These are phyloP conservation scores for Aurelia sp. DNA, from an alignment of 30 jellyfish, hydroid and myxozoan species.

Conservation along the genomic window DNA sequence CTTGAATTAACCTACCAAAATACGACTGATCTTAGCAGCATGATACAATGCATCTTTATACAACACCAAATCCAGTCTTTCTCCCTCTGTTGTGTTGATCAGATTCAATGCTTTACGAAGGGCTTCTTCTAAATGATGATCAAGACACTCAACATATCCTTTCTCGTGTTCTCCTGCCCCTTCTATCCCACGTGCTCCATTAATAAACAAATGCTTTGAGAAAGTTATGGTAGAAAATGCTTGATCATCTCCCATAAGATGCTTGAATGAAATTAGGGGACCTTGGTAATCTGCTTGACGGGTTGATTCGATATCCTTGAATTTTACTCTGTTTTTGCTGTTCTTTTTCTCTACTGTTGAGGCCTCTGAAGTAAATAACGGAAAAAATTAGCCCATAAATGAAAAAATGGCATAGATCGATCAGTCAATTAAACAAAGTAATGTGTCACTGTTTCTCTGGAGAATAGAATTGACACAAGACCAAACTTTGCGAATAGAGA, in stretches of 20 bases:
- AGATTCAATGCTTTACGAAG: conserved; percentile 34
- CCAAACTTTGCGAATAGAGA: too few relatives aligned
- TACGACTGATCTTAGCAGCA: conserved; percentile 56
- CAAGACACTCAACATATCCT: conserved; percentile 65
- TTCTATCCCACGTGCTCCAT: conserved; percentile 35
- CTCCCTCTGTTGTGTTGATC: conserved; percentile 25
- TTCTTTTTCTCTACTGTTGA: conserved; percentile 14
- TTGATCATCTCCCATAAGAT: conserved; percentile 30
- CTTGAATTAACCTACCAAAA: conserved; percentile 30
- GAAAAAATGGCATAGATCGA: too few relatives aligned
- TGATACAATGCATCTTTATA: conserved; percentile 68
- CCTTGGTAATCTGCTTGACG: conserved; percentile 22
- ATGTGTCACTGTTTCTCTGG: too few relatives aligned
- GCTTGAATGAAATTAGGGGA: conserved; percentile 32
- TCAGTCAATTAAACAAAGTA: background rate
- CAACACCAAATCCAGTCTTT: conserved; percentile 39
- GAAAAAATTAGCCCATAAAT: background rate
- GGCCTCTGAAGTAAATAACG: conserved; percentile 8
- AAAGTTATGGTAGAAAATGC: conserved; percentile 5
- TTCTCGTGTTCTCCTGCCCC: conserved; percentile 63
- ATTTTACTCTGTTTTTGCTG: conserved; percentile 44
- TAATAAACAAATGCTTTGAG: conserved; percentile 47
- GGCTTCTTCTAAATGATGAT: conserved; percentile 48
- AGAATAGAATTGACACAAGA: too few relatives aligned
- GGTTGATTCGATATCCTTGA: conserved; percentile 41